Evolutionary conservation across 2,888 invertebrate species (phyloP), one percentile per base, ranked within the genome.

Genomic region (Chouioia cunea): DNA sequence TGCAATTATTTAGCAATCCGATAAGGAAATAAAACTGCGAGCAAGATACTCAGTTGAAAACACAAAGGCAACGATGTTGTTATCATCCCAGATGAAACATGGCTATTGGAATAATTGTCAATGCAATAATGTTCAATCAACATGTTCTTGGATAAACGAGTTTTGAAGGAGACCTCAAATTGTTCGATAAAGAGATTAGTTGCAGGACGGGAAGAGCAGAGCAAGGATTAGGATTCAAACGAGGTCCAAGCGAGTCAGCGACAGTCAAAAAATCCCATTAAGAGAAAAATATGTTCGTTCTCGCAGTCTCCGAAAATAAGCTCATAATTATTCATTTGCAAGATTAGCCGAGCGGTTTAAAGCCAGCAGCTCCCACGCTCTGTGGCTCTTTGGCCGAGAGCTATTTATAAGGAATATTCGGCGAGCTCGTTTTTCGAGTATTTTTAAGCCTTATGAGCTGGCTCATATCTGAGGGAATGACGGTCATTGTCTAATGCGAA

Each of bases 271-370:
- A 65, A 65, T 65, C 65, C 57, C 65, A 65, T 65, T 65, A 56
- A 36, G 36, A 23, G 56, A 57, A 65, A 57, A 57, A 65, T 65
- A 57, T 65, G 65, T 57, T 65, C 65, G 36, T 56, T 56, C 48
- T 20, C 53, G 16, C 53, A 2, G 14, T 20, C 53, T 27, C 54
- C 16, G 48, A 27, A 64, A 54, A 54, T 43, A 48, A 50, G 36
- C 57, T 65, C 65, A 36, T 65, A 65, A 57, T 65, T 65, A 65
- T 57, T 65, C 65, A 57, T 65, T 57, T 48, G 36, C 48, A 48
- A 48, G 65, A 65, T 65, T 65, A 65, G 56, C 57, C 65, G 48
- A 56, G 27, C 27, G 27, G 27, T 65, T 65, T 18, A 56, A 64
- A 64, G 43, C 44, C 6, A 16, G 60, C 23, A 6, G 27, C 46